Percentiles rank a stretch among this genome's conserved stretches.
Conservation (phyloP, 2,113 vertebrate species). For the Nycticebus coucang region DNA sequence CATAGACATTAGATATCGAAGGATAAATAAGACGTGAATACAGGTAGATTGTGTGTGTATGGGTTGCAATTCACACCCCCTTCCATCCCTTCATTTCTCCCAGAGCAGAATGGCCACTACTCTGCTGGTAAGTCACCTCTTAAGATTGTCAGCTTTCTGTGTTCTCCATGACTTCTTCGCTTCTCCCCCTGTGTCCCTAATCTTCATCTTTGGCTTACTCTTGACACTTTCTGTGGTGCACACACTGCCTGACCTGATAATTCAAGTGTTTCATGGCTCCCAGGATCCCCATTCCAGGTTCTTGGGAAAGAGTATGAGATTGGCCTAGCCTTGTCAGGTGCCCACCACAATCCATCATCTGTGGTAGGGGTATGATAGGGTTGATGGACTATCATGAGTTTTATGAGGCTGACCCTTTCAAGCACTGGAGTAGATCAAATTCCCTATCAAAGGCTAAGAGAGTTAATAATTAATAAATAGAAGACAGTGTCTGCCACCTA, state of each 20-base stretch:
- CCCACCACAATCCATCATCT: neutral
- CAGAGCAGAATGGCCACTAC: neutral
- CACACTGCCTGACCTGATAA: neutral
- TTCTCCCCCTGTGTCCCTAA: neutral
- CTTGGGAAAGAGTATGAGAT: slow-evolving; percentile 7
- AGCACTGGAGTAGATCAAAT: neutral
- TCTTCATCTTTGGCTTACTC: slow-evolving; percentile 15
- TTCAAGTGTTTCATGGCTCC: neutral
- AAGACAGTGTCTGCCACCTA: neutral
- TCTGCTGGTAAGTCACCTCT: neutral
- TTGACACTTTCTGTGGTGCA: neutral
- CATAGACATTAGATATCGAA: neutral
- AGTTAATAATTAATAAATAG: slow-evolving; percentile 14
- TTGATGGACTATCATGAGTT: neutral
- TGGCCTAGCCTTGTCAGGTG: neutral
- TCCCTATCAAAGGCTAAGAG: slow-evolving; percentile 16
- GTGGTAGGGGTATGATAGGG: neutral
- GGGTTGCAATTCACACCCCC: neutral
- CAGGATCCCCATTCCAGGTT: neutral
- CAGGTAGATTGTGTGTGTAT: neutral
- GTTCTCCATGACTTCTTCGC: neutral
- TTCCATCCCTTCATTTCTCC: neutral
- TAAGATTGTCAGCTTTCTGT: neutral
- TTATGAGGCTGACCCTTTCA: neutral
- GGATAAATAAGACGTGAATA: neutral